Percentiles rank a stretch among this genome's conserved stretches.
Evolutionary conservation across 2,888 invertebrate species (phyloP).

Genomic region (Nebria salina): DNA sequence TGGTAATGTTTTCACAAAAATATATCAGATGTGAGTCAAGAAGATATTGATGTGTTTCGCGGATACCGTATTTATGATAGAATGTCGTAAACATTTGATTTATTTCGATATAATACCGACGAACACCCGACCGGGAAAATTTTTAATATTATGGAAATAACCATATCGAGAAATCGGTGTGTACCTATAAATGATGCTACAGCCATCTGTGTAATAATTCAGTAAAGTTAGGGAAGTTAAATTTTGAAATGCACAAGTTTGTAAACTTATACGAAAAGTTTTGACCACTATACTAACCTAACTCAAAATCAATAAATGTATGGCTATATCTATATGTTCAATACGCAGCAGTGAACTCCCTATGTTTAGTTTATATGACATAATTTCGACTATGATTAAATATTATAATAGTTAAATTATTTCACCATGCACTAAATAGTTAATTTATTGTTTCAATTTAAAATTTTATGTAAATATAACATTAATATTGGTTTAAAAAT

Average conservation of each 20-base stretch:
- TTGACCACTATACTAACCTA: background rate
- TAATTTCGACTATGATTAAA: background rate
- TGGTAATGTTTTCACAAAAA: background rate
- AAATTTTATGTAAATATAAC: background rate
- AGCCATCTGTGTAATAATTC: background rate
- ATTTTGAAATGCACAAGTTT: background rate
- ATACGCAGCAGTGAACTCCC: background rate
- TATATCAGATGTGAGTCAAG: background rate
- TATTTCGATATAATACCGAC: background rate
- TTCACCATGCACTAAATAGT: background rate
- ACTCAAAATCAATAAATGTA: background rate
- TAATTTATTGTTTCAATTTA: too few species aligned
- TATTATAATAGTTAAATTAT: background rate
- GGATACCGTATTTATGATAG: background rate
- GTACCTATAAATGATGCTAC: background rate
- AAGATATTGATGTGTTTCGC: background rate
- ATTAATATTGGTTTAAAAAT: background rate
- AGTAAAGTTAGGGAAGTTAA: background rate
- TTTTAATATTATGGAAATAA: background rate
- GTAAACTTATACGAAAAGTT: background rate
- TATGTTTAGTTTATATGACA: background rate
- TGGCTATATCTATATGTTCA: background rate
- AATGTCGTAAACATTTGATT: background rate
- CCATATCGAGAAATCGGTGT: background rate
- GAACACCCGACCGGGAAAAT: background rate